Evolutionary conservation across 2,888 invertebrate species (phyloP), one percentile per base, ranked within the genome.

Genomic region (Drosophila dives): DNA sequence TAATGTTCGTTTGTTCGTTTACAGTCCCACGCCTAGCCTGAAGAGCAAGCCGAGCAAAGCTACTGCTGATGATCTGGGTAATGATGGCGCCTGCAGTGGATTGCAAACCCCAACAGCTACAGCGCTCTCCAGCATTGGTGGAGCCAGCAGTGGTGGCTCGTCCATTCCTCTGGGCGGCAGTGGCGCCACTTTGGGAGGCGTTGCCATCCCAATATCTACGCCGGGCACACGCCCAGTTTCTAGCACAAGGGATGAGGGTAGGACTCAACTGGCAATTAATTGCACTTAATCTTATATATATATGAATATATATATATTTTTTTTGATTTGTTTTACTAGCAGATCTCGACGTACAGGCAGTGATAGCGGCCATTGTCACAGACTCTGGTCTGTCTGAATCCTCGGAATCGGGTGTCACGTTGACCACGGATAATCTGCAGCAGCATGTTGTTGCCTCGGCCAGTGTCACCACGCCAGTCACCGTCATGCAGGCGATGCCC

Each of bases 1-100:
- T 50, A 10, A 40, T 20, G 7, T 3, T 20, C 6, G 3, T 0
- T 54, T 11, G 8, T 11, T 15, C 6, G 29, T 8, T 11, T 49
- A 6, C 84, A 96, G 96, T 82, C 96, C 96, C 75, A 95, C 96
- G 59, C 94, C 95, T 67, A 94, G 94, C 81, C 91, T 94, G 81
- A 95, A 95, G 91, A 94, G 94, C 88, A 94, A 94, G 85, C 94
- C 94, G 88, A 77, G 64, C 61, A 92, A 94, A 87, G 93, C 94
- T 49, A 91, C 93, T 59, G 91, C 92, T 68, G 93, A 93, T 78
- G 93, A 93, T 75, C 79, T 93, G 75, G 89, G 83, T 33, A 90
- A 91, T 48, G 91, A 91, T 48, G 87, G 81, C 55, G 76, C 90
- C 23, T 84, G 88, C 64, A 86, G 87, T 38, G 92, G 92, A 6